Conservation (phyloP, 2,888 invertebrate species). For the Nematopogon swammerdamellus region DNA sequence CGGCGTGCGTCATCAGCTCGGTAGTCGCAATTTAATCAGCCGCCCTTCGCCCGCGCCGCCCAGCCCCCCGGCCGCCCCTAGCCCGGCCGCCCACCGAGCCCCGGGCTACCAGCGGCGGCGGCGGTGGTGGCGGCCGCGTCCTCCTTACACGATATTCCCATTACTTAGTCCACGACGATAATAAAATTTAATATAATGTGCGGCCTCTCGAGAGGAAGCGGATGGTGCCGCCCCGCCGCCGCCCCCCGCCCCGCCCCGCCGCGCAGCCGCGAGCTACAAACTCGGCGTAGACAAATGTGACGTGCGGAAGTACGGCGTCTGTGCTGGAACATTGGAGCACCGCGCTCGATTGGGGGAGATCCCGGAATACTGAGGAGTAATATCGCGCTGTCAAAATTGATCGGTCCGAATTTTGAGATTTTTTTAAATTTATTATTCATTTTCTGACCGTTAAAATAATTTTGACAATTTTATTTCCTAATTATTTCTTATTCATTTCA, state of each 20-base stretch:
- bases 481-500: too few relatives aligned
- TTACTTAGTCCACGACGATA: slow-evolving; percentile 56
- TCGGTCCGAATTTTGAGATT: too few relatives aligned
- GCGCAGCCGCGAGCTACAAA: background rate
- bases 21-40: slow-evolving; percentile 54
- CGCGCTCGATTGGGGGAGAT: too few relatives aligned
- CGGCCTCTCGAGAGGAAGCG: slow-evolving; percentile 27
- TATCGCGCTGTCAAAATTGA: too few relatives aligned
- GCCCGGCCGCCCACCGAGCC: slow-evolving; percentile 11
- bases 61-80: slow-evolving; percentile 20
- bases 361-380: too few relatives aligned
- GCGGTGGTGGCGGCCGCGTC: slow-evolving; percentile 32
- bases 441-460: too few relatives aligned
- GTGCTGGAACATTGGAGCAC: too few relatives aligned
- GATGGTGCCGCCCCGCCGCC: slow-evolving; percentile 15
- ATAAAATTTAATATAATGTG: slow-evolving; percentile 57
- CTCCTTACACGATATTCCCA: slow-evolving; percentile 60
- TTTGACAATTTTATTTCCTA: too few relatives aligned
- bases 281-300: background rate
- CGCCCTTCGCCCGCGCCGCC: slow-evolving; percentile 22
- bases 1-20: slow-evolving; percentile 46
- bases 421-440: too few relatives aligned
- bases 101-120: slow-evolving; percentile 12
- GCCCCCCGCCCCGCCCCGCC: background rate
- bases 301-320: too few relatives aligned